Evolutionary conservation across 2,888 invertebrate genomes (phyloP).

Genomic region (Tetropium fuscum): DNA sequence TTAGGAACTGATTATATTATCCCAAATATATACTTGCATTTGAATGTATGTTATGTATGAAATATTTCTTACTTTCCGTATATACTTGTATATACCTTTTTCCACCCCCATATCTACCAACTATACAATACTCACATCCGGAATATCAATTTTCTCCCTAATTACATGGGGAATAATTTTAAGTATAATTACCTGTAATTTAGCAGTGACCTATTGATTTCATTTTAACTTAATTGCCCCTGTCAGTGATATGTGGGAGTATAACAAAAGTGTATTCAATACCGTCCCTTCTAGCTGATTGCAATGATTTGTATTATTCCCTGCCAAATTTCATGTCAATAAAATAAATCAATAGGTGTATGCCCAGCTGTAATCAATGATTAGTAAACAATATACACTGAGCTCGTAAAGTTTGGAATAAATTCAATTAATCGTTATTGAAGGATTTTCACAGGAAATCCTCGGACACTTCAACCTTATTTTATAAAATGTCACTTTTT

Average conservation of each 20-base stretch:
- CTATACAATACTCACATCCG: slow-evolving; percentile 32
- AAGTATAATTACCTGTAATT: slow-evolving; percentile 41
- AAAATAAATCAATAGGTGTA: neutral
- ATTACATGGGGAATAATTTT: slow-evolving; percentile 40
- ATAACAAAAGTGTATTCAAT: slow-evolving; percentile 18
- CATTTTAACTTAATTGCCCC: slow-evolving; percentile 38
- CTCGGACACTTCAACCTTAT: too few relatives aligned
- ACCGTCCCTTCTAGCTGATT: slow-evolving; percentile 16
- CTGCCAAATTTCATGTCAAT: slow-evolving; percentile 16
- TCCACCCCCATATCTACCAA: too few relatives aligned
- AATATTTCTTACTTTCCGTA: too few relatives aligned
- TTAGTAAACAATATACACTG: neutral
- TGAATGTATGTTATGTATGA: too few relatives aligned
- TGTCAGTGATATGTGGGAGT: slow-evolving; percentile 43
- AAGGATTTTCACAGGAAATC: neutral
- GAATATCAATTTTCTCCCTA: slow-evolving; percentile 36
- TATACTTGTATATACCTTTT: too few relatives aligned
- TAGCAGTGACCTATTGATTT: slow-evolving; percentile 44
- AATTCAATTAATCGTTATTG: neutral
- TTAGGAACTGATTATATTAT: too few relatives aligned
- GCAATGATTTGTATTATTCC: slow-evolving; percentile 5
- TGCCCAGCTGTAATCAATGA: neutral
- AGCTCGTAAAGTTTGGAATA: neutral
- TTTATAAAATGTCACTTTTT: too few relatives aligned
- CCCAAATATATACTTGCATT: too few relatives aligned